These are phyloP conservation scores for Plectrocnemia conspersa DNA, from an alignment of 1,140 invertebrate genomes.

Conservation along the genomic window DNA sequence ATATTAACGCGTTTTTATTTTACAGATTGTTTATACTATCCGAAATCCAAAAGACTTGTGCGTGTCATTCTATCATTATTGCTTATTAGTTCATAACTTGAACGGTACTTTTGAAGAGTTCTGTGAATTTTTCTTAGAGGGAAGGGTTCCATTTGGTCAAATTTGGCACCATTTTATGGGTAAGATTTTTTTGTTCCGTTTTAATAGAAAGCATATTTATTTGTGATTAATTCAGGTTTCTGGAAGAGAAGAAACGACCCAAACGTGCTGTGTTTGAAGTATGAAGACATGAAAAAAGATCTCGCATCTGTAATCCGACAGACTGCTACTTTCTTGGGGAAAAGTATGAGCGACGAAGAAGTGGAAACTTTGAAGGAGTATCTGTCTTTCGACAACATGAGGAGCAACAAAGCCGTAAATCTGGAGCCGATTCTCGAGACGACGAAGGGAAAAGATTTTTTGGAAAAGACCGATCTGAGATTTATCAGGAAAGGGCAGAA, in stretches of 20 bases:
- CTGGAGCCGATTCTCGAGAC: slow-evolving; percentile 57
- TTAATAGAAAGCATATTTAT: slow-evolving; percentile 29
- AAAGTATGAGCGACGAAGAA: slow-evolving; percentile 60
- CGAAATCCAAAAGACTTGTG: slow-evolving; percentile 92
- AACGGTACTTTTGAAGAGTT: slow-evolving; percentile 77
- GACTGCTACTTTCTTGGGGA: slow-evolving; percentile 70
- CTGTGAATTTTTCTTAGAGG: slow-evolving; percentile 69
- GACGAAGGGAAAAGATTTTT: slow-evolving; percentile 46
- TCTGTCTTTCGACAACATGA: slow-evolving; percentile 77
- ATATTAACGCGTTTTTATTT: slow-evolving; percentile 31
- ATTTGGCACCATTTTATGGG: slow-evolving; percentile 67
- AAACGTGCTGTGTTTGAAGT: slow-evolving; percentile 77
- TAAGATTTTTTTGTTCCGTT: slow-evolving; percentile 31
- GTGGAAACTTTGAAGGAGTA: slow-evolving; percentile 65
- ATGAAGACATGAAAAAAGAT: slow-evolving; percentile 80
- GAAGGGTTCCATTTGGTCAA: slow-evolving; percentile 62
- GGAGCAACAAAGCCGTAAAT: slow-evolving; percentile 72
- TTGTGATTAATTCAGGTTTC: slow-evolving; percentile 49
- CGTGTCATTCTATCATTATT: slow-evolving; percentile 89
- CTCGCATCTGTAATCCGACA: slow-evolving; percentile 57
- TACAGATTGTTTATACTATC: slow-evolving; percentile 81
- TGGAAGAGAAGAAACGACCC: slow-evolving; percentile 70
- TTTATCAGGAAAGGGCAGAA: slow-evolving; percentile 79
- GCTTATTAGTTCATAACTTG: slow-evolving; percentile 63
- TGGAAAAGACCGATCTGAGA: slow-evolving; percentile 53